Evolutionary conservation across 2,888 invertebrate species (phyloP).

Genomic region (Podabrus alpinus): DNA sequence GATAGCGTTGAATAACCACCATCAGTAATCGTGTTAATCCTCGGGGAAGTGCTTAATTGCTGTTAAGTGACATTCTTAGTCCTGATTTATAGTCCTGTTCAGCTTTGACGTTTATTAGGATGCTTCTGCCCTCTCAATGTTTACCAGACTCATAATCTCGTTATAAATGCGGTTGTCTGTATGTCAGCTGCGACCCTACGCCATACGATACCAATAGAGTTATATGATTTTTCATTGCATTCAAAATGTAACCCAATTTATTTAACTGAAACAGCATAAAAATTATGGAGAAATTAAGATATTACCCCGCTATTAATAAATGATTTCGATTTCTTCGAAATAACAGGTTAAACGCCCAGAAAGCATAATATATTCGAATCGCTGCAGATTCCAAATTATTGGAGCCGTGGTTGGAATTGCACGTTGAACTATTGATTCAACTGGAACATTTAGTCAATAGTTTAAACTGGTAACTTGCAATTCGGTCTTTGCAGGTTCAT

Average conservation of each 20-base stretch:
- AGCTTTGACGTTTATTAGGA: conserved; percentile 44
- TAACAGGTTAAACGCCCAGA: too few relatives aligned
- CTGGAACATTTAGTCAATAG: too few relatives aligned
- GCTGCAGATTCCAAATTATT: too few relatives aligned
- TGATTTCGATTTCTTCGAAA: too few relatives aligned
- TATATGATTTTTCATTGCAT: background rate
- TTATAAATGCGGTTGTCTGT: conserved; percentile 39
- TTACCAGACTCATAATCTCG: conserved; percentile 41
- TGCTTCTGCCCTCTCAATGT: conserved; percentile 38
- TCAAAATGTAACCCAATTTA: background rate
- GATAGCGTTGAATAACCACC: conserved; percentile 24
- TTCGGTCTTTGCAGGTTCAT: too few relatives aligned
- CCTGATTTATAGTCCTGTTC: conserved; percentile 38
- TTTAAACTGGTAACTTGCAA: too few relatives aligned
- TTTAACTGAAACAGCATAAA: too few relatives aligned
- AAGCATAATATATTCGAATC: too few relatives aligned
- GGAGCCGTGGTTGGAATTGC: too few relatives aligned
- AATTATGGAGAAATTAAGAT: too few relatives aligned
- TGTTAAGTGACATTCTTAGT: conserved; percentile 42
- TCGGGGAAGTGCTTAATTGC: conserved; percentile 44
- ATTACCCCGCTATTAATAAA: too few relatives aligned
- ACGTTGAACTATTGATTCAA: too few relatives aligned
- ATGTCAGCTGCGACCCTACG: conserved; percentile 34
- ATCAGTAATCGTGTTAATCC: conserved; percentile 44
- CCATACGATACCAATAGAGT: conserved; percentile 3